Percentiles rank a stretch among this genome's conserved stretches.
phyloP scores from a whole-genome alignment of 2,797 vertebrate species.

The Megaceryle alcyon region DNA sequence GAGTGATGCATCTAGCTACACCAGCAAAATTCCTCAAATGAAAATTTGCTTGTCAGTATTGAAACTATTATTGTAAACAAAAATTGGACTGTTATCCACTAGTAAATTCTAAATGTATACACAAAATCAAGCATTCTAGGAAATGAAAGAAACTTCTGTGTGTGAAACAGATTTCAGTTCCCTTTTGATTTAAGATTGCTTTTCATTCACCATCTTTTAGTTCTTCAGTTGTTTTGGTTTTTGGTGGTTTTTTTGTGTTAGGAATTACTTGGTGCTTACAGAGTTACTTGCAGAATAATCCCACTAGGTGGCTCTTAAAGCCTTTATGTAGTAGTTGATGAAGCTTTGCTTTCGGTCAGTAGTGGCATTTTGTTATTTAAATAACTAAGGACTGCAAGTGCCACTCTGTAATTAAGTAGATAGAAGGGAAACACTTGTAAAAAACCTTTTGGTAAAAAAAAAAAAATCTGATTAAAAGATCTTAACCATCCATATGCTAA shows the following conservation, averaged over 20 bases:
- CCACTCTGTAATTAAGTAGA: background rate
- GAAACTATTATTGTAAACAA: background rate
- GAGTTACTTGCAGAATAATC: background rate
- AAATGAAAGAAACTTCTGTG: background rate
- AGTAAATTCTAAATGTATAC: background rate
- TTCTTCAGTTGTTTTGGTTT: background rate
- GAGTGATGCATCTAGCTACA: background rate
- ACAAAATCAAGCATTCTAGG: background rate
- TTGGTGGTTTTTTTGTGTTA: background rate
- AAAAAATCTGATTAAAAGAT: background rate
- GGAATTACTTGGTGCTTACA: background rate
- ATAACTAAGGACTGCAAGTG: background rate
- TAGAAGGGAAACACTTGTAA: background rate
- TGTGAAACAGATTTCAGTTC: background rate
- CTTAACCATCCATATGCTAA: background rate
- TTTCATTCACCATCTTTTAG: background rate
- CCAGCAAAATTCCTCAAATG: background rate
- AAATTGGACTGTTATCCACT: background rate
- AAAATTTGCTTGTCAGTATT: background rate
- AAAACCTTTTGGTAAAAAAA: background rate
- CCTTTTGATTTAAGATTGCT: background rate
- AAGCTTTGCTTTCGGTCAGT: background rate
- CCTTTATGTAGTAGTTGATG: background rate
- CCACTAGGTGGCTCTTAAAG: constrained; percentile 35
- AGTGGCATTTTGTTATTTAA: background rate